These are phyloP conservation scores for Neopipo cinnamomea DNA, from an alignment of 2,113 vertebrate species.

Conservation along the genomic window DNA sequence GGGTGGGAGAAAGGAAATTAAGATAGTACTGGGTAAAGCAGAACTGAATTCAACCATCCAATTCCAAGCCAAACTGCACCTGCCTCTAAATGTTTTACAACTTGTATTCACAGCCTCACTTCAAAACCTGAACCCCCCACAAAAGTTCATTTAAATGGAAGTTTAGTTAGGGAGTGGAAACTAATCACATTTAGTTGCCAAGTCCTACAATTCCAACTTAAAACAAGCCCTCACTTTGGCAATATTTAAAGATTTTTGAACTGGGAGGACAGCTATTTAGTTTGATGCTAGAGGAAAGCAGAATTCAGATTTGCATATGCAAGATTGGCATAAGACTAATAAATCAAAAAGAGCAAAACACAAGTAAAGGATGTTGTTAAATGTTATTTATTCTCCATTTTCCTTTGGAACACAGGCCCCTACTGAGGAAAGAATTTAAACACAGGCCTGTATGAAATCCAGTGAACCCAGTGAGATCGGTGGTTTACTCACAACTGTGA, in stretches of 20 bases:
- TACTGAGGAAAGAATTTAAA: background rate
- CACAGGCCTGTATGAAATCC: background rate
- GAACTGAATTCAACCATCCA: background rate
- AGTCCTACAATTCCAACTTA: background rate
- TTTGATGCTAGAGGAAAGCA: background rate
- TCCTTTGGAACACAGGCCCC: background rate
- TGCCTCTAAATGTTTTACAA: background rate
- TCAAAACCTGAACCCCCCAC: background rate
- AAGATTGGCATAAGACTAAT: background rate
- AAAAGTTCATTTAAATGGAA: background rate
- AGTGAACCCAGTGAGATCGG: background rate
- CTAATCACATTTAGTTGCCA: background rate
- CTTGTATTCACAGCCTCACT: background rate
- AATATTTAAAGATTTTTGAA: background rate
- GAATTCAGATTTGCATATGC: background rate
- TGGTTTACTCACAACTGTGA: background rate
- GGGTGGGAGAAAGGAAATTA: background rate
- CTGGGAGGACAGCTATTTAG: background rate
- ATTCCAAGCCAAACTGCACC: background rate
- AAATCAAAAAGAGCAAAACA: background rate
- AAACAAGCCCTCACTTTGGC: background rate
- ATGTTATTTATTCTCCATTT: background rate
- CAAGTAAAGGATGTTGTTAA: background rate
- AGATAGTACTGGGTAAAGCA: background rate
- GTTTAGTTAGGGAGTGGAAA: background rate